These are phyloP conservation scores for Sardina pilchardus DNA, from an alignment of 2,113 vertebrate species.

Conservation along the genomic window DNA sequence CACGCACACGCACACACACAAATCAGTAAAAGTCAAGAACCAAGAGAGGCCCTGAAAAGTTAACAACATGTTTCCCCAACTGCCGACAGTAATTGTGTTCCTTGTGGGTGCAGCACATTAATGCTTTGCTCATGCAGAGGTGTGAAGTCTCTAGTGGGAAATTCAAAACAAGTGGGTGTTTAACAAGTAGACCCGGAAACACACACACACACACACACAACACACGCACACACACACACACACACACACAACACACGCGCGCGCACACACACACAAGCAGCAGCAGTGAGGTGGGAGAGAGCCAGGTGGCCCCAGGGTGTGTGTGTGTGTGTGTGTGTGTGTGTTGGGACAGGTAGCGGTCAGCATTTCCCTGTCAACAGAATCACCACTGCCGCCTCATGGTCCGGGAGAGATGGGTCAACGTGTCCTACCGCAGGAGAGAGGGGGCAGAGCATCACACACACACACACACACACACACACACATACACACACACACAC, in stretches of 20 bases:
- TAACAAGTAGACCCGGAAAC: conserved; percentile 60
- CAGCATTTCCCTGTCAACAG: conserved; percentile 43
- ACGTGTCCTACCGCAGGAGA: background rate
- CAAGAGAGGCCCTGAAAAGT: conserved; percentile 66
- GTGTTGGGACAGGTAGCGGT: conserved; percentile 41
- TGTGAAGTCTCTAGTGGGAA: conserved; percentile 64
- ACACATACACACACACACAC: too few species aligned
- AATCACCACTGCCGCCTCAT: background rate
- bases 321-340: too few species aligned
- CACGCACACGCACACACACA: background rate
- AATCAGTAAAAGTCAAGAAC: conserved; percentile 31
- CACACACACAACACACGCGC: background rate
- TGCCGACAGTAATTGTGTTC: conserved; percentile 64
- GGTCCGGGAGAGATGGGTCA: background rate
- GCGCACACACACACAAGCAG: conserved; percentile 32
- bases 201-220: conserved; percentile 3
- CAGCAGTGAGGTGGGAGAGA: conserved; percentile 46
- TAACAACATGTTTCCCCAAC: conserved; percentile 57
- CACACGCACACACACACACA: conserved; percentile 32
- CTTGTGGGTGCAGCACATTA: conserved; percentile 45
- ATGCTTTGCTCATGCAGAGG: conserved; percentile 46
- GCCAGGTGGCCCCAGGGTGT: conserved; percentile 42
- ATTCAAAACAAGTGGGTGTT: conserved; percentile 71
- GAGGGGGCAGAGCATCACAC: background rate
- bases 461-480: too few species aligned